phyloP scores from a whole-genome alignment of 2,113 vertebrate species.

The Mystacornis crossleyi region DNA sequence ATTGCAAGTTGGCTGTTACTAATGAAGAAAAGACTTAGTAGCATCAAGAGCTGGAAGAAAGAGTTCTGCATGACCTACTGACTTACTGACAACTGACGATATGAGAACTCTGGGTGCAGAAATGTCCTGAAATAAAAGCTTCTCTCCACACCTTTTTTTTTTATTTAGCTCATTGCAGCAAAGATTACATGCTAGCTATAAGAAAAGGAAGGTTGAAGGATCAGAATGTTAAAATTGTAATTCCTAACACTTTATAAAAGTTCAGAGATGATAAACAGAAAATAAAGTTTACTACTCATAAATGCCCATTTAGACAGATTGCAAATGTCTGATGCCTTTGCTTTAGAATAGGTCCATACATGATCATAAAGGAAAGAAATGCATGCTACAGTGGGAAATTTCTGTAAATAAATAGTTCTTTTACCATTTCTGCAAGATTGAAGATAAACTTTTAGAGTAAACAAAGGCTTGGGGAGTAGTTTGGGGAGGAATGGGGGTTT shows the following conservation, averaged over 20 bases:
- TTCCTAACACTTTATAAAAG: neutral
- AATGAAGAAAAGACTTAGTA: neutral
- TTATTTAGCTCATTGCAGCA: neutral
- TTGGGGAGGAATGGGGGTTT: neutral
- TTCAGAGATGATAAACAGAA: too few relatives aligned
- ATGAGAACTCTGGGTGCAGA: neutral
- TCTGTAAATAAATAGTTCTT: neutral
- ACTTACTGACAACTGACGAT: neutral
- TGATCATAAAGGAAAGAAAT: neutral
- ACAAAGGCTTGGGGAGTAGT: neutral
- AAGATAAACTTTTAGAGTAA: neutral
- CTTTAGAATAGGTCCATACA: neutral
- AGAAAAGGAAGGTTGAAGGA: neutral
- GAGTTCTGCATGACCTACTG: neutral
- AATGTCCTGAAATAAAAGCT: neutral
- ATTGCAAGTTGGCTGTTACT: neutral
- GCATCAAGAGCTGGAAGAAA: neutral
- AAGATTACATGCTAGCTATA: neutral
- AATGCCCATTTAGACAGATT: fast-evolving
- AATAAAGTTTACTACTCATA: neutral
- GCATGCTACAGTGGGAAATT: neutral
- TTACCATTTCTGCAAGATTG: neutral
- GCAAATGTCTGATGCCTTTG: neutral
- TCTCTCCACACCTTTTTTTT: neutral
- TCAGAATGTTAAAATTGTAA: neutral